A percentile compares a stretch with the other conserved stretches of the same genome.
Evolutionary conservation across 2,888 invertebrate species (phyloP).

Genomic region (Furcula furcula): DNA sequence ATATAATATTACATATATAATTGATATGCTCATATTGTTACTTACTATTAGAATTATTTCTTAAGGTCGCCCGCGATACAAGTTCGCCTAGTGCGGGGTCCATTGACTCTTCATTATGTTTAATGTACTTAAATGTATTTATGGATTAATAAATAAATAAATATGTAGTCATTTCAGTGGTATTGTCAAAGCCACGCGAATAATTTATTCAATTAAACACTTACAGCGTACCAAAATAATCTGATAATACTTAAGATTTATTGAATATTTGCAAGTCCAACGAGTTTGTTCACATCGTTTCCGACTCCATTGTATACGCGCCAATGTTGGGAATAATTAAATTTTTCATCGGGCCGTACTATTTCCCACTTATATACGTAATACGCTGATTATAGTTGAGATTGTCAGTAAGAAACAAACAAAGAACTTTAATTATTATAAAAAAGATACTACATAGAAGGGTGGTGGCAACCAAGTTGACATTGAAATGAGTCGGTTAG

Average conservation of each 20-base stretch:
- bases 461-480: constrained; percentile 7
- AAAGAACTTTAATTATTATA: constrained; percentile 19
- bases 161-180: too few species aligned
- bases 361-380: constrained; percentile 13
- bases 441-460: constrained; percentile 9
- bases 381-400: constrained; percentile 23
- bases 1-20: too few species aligned
- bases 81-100: too few species aligned
- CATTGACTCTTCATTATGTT: too few species aligned
- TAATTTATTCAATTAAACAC: constrained; percentile 9
- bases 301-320: constrained; percentile 29
- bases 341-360: constrained; percentile 18
- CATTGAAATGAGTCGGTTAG: constrained; percentile 20
- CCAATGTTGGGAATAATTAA: constrained; percentile 20
- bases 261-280: constrained; percentile 29
- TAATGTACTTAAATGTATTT: too few species aligned
- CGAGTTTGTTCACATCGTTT: constrained; percentile 30
- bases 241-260: constrained; percentile 30
- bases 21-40: too few species aligned
- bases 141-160: too few species aligned
- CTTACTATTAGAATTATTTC: too few species aligned
- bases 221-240: constrained; percentile 12
- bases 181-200: constrained; percentile 1
- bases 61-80: too few species aligned
- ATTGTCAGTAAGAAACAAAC: constrained; percentile 23